A percentile compares a stretch with the other conserved stretches of the same genome.
Evolutionary conservation across 64 coral and sea anemone genomes (phyloP).

Genomic region (Trachythela sp.): DNA sequence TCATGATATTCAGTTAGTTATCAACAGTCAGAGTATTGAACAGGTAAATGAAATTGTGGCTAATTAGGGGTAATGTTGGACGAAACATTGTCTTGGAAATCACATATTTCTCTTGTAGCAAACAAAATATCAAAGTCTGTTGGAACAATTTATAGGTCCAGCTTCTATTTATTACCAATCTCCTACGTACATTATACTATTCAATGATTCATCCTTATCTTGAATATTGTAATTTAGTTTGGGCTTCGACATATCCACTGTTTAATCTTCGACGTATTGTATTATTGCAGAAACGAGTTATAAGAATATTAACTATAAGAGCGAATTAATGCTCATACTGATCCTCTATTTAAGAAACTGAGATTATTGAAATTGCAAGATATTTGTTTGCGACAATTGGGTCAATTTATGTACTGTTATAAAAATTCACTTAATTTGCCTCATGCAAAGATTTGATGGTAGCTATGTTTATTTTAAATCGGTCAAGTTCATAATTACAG

Average conservation of each 20-base stretch:
- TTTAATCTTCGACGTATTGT: neutral
- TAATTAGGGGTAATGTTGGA: slow-evolving; percentile 39
- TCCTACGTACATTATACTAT: slow-evolving; percentile 31
- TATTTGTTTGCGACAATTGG: neutral
- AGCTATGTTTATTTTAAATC: neutral
- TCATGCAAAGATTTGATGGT: neutral
- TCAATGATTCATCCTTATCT: no score
- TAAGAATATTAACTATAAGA: neutral
- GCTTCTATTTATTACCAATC: slow-evolving; percentile 33
- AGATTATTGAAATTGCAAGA: neutral
- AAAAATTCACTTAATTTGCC: neutral
- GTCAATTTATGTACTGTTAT: neutral
- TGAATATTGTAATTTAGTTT: no score
- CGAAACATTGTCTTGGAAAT: slow-evolving; percentile 23
- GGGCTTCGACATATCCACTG: neutral
- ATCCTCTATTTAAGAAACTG: neutral
- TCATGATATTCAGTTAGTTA: neutral
- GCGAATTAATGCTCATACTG: neutral
- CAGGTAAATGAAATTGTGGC: slow-evolving; percentile 30
- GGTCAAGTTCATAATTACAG: neutral
- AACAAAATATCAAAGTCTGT: slow-evolving; percentile 42
- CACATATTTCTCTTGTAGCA: no score
- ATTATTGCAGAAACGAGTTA: neutral
- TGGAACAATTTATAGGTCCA: slow-evolving; percentile 35
- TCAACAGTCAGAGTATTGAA: slow-evolving; percentile 14